Conservation (phyloP, 2,888 invertebrate species). For the Stenurella melanura region DNA sequence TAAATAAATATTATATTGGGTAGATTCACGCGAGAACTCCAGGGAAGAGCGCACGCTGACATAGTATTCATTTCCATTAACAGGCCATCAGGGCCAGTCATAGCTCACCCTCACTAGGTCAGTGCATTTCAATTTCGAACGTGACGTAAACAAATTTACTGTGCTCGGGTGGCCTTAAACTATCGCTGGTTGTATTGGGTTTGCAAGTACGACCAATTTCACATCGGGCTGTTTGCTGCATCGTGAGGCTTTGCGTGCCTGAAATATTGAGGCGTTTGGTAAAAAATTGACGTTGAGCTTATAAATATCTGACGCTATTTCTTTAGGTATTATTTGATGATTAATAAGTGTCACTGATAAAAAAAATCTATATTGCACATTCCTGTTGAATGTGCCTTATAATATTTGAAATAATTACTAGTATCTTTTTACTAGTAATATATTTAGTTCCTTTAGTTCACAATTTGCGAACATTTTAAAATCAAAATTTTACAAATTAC, state of each 20-base stretch:
- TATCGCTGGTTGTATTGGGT: not conserved
- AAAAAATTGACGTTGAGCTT: no score
- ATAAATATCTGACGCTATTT: no score
- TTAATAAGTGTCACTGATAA: no score
- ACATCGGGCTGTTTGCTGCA: not conserved
- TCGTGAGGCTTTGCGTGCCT: not conserved
- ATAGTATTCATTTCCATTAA: not conserved
- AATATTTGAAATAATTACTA: no score
- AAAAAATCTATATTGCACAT: no score
- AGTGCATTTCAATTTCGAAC: not conserved
- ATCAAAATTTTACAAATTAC: no score
- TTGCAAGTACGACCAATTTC: not conserved
- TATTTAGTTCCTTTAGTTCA: no score
- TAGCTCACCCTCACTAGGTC: not conserved
- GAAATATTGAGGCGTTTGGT: no score
- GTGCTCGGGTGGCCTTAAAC: not conserved
- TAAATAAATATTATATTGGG: constrained; percentile 19
- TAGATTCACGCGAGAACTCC: not conserved
- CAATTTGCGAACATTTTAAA: no score
- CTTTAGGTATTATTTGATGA: no score
- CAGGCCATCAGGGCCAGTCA: not conserved
- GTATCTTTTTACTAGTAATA: no score
- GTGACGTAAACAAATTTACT: not conserved
- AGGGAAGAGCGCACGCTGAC: not conserved
- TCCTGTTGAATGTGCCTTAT: no score